A percentile compares a stretch with the other conserved stretches of the same genome.
Conservation (phyloP, 2,888 invertebrate genomes). For the Phaonia tiefii region DNA sequence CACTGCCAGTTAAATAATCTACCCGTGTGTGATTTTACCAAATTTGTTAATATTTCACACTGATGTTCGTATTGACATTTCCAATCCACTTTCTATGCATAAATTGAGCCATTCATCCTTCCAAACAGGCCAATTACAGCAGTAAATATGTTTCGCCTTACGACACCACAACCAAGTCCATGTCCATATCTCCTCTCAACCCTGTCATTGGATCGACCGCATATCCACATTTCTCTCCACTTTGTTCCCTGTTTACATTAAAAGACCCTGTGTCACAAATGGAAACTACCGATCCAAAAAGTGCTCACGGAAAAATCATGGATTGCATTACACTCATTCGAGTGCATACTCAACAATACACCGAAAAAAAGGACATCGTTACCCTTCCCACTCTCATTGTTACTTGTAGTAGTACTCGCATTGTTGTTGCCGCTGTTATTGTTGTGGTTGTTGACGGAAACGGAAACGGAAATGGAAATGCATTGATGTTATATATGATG, state of each 20-base stretch:
- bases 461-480: slow-evolving; percentile 64
- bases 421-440: not conserved
- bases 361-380: slow-evolving; percentile 11
- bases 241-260: too few relatives aligned
- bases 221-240: too few relatives aligned
- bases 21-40: too few relatives aligned
- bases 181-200: not conserved
- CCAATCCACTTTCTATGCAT: too few relatives aligned
- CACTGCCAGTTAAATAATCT: too few relatives aligned
- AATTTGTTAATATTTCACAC: too few relatives aligned
- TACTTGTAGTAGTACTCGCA: too few relatives aligned
- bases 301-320: not conserved
- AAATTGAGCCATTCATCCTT: not conserved
- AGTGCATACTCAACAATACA: not conserved
- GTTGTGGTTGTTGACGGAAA: slow-evolving; percentile 54
- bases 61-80: too few relatives aligned
- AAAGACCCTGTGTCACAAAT: not conserved
- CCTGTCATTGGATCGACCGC: not conserved
- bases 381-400: not conserved
- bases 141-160: not conserved
- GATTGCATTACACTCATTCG: not conserved
- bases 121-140: slow-evolving; percentile 4
- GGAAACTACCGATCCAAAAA: slow-evolving; percentile 2
- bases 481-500: slow-evolving; percentile 64
- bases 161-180: not conserved